These are phyloP conservation scores for Enteromius afrohamiltoni DNA, from an alignment of 2,797 vertebrate genomes.

Conservation along the genomic window DNA sequence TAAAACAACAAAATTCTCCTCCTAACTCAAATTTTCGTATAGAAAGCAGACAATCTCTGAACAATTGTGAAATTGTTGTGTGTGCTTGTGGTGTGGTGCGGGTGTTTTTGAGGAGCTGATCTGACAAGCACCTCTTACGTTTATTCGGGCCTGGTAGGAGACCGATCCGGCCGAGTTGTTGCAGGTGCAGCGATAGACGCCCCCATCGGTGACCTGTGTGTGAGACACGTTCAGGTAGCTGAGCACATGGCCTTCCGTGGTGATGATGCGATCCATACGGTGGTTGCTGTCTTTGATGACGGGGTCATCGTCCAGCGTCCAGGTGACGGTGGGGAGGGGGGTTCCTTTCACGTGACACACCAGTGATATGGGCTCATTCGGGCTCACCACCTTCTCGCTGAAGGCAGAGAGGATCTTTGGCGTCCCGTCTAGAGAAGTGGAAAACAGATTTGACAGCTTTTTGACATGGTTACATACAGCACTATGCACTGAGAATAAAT, in stretches of 20 bases:
- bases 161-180: constrained; percentile 98
- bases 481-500: neutral
- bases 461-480: neutral
- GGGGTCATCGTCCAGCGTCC: constrained; percentile 96
- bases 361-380: constrained; percentile 92
- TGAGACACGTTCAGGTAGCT: constrained; percentile 98
- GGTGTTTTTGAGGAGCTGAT: constrained; percentile 89
- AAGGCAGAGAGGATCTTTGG: constrained; percentile 98
- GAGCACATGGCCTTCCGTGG: constrained; percentile 91
- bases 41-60: constrained; percentile 31
- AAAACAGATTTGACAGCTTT: constrained; percentile 28
- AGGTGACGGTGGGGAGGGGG: constrained; percentile 90
- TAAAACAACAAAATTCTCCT: neutral
- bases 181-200: constrained; percentile 96
- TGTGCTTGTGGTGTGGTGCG: constrained; percentile 61
- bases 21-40: constrained; percentile 2
- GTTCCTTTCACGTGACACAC: constrained; percentile 97
- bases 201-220: constrained; percentile 95
- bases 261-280: constrained; percentile 93
- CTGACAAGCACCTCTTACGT: constrained; percentile 99
- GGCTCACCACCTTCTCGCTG: constrained; percentile 97
- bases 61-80: constrained; percentile 65
- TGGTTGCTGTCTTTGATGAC: constrained; percentile 93
- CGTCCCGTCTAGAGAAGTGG: constrained; percentile 85
- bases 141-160: constrained; percentile 99